Conservation (phyloP, 1,140 invertebrate genomes). For the Penaeus japonicus region DNA sequence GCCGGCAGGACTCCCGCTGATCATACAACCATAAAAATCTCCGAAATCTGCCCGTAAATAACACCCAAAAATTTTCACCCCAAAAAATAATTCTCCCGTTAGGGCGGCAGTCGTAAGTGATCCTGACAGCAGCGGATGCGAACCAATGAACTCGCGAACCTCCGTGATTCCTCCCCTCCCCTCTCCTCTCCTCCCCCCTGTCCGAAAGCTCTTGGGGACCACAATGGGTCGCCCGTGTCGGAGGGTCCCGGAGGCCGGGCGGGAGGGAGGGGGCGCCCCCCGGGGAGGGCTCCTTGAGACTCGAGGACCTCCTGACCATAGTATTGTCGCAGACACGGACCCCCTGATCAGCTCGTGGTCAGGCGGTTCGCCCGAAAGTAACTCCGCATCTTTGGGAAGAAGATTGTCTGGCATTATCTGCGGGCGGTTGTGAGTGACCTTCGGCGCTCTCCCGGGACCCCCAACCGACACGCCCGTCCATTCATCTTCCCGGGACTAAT, state of each 20-base stretch:
- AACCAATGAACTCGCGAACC: constrained; percentile 12
- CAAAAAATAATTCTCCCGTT: background rate
- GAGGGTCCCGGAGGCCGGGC: background rate
- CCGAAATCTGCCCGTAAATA: constrained; percentile 37
- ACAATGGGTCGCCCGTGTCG: constrained; percentile 21
- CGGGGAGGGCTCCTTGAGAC: background rate
- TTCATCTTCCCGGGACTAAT: constrained; percentile 1
- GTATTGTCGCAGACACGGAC: constrained; percentile 23
- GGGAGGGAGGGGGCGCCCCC: background rate
- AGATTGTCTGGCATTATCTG: constrained; percentile 32
- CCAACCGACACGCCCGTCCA: background rate
- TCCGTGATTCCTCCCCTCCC: background rate
- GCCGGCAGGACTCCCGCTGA: constrained; percentile 1
- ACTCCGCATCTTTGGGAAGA: background rate
- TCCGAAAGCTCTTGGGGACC: background rate
- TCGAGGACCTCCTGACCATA: constrained; percentile 19
- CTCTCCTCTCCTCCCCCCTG: background rate
- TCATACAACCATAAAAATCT: constrained; percentile 37
- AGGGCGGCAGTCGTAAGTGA: background rate
- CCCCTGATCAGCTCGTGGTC: background rate
- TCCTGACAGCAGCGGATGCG: constrained; percentile 14
- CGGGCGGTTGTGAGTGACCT: constrained; percentile 3
- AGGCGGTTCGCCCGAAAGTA: background rate
- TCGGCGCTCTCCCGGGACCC: background rate
- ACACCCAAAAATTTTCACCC: background rate